These are phyloP conservation scores for Scyliorhinus canicula DNA, from an alignment of 2,797 vertebrate genomes.

Conservation along the genomic window DNA sequence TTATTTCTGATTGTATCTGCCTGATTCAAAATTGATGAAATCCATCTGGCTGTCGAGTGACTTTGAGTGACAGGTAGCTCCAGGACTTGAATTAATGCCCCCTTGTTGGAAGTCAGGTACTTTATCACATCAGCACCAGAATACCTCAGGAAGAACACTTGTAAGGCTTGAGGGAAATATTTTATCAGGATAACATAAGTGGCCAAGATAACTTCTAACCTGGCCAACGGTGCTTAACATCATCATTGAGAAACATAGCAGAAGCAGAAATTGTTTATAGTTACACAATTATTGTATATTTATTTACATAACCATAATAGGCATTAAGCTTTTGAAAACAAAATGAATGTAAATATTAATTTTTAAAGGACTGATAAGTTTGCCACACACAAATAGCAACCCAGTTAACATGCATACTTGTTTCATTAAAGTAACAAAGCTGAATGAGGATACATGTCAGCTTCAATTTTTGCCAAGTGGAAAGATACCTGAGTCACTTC, in stretches of 20 bases:
- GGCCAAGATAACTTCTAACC: not conserved
- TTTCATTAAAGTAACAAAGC: slow-evolving; percentile 21
- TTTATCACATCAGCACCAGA: slow-evolving; percentile 15
- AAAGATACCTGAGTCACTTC: not conserved
- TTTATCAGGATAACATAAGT: not conserved
- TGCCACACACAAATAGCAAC: not conserved
- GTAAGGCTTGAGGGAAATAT: not conserved
- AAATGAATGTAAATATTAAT: not conserved
- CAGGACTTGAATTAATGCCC: slow-evolving; percentile 14
- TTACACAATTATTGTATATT: not conserved
- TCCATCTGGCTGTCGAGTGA: not conserved
- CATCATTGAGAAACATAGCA: not conserved
- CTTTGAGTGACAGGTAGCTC: slow-evolving; percentile 13
- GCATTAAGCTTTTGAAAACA: not conserved
- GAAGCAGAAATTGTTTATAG: not conserved
- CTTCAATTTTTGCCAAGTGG: slow-evolving; percentile 15
- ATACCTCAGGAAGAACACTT: not conserved
- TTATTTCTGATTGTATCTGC: not conserved
- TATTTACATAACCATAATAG: not conserved
- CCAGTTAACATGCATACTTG: not conserved
- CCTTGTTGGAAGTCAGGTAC: not conserved
- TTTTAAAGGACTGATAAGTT: not conserved
- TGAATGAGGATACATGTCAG: not conserved
- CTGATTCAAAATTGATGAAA: not conserved
- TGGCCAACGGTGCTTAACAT: not conserved